These are phyloP conservation scores for Apis florea DNA, from an alignment of 1,140 invertebrate genomes.

Conservation along the genomic window DNA sequence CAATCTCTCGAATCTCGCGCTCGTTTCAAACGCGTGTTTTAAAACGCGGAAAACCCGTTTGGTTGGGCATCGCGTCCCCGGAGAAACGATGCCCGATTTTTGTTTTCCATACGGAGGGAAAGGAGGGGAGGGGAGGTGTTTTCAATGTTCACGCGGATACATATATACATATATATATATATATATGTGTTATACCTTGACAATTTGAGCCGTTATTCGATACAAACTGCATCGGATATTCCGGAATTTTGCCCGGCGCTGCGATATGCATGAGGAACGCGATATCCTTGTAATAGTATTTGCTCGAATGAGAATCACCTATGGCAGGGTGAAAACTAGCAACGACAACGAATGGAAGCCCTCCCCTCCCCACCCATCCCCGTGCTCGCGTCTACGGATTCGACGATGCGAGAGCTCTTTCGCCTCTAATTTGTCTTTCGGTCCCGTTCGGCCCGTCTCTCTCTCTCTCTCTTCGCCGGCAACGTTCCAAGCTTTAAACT, in stretches of 20 bases:
- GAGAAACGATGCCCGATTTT: slow-evolving; percentile 15
- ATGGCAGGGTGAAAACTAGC: slow-evolving; percentile 9
- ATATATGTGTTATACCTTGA: not conserved
- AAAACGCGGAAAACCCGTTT: not conserved
- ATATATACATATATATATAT: not conserved
- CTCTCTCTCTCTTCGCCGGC: not conserved
- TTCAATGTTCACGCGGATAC: slow-evolving; percentile 8
- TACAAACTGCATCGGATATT: slow-evolving; percentile 27
- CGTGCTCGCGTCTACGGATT: not conserved
- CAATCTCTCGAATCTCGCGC: not conserved
- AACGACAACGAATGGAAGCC: slow-evolving; percentile 13
- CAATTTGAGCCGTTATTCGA: slow-evolving; percentile 20
- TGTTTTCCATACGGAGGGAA: not conserved
- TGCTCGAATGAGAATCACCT: slow-evolving; percentile 29
- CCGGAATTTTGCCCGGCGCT: slow-evolving; percentile 15
- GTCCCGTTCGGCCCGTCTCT: not conserved
- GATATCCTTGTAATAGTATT: slow-evolving; percentile 48
- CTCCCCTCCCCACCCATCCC: too few species aligned
- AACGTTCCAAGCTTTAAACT: slow-evolving; percentile 22
- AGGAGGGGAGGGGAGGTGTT: not conserved
- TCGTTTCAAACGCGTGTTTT: not conserved
- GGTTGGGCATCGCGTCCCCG: not conserved
- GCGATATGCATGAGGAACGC: slow-evolving; percentile 31
- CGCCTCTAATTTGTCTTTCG: slow-evolving; percentile 42
- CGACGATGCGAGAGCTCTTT: slow-evolving; percentile 17